A percentile compares a stretch with the other conserved stretches of the same genome.
phyloP scores from a whole-genome alignment of 64 coral and sea anemone genomes.

The Montipora efflorescens region DNA sequence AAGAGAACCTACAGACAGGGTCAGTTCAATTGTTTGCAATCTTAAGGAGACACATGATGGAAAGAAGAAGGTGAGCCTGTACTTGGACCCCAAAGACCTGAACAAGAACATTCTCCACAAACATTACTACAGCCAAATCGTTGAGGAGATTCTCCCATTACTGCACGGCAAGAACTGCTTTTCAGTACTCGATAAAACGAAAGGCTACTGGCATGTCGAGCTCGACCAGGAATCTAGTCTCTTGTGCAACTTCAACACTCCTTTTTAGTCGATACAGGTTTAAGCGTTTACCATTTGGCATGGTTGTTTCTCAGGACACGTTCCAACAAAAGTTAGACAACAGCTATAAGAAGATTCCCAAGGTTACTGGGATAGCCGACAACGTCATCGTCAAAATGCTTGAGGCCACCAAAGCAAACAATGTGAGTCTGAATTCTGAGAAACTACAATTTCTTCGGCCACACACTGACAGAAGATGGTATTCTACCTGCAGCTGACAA shows the following conservation, averaged over 20 bases:
- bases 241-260: constrained; percentile 70
- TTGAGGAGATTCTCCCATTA: constrained; percentile 57
- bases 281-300: too few species aligned
- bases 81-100: constrained; percentile 34
- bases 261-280: background rate
- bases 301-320: background rate
- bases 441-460: background rate
- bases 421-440: constrained; percentile 66
- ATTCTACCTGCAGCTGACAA: constrained; percentile 58
- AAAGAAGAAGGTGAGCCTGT: constrained; percentile 35
- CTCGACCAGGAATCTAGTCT: constrained; percentile 35
- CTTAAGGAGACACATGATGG: constrained; percentile 26
- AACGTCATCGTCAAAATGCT: constrained; percentile 46
- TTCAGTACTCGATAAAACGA: constrained; percentile 54
- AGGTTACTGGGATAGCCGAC: constrained; percentile 55
- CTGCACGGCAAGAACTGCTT: constrained; percentile 73
- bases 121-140: constrained; percentile 53
- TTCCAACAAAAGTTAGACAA: constrained; percentile 53
- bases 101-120: constrained; percentile 54
- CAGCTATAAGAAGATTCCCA: constrained; percentile 29
- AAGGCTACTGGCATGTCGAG: constrained; percentile 71
- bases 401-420: constrained; percentile 56
- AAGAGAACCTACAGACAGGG: constrained; percentile 67
- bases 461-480: too few species aligned
- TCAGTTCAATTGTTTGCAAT: constrained; percentile 68